A percentile compares a stretch with the other conserved stretches of the same genome.
phyloP scores from a whole-genome alignment of 2,113 vertebrate species.

The Ornithorhynchus anatinus region DNA sequence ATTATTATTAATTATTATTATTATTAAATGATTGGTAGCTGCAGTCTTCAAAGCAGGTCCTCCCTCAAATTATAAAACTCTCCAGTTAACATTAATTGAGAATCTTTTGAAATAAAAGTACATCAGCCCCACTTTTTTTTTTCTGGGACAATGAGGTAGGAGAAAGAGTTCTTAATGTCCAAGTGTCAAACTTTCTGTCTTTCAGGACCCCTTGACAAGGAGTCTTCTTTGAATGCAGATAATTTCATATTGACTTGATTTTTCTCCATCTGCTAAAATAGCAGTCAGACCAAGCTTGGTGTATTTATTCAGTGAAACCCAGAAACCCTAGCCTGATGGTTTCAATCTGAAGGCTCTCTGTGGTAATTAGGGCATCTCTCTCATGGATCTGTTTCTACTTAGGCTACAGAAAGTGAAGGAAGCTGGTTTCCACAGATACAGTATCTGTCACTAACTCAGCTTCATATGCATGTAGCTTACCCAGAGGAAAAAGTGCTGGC shows the following conservation, averaged over 20 bases:
- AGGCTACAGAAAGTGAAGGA: constrained; percentile 61
- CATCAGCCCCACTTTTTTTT: neutral
- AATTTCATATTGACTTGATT: constrained; percentile 44
- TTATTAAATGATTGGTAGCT: neutral
- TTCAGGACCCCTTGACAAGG: constrained; percentile 8
- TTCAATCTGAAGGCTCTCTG: constrained; percentile 69
- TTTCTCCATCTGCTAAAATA: constrained; percentile 59
- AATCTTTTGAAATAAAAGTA: no score
- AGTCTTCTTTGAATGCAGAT: constrained; percentile 33
- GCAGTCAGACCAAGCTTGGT: constrained; percentile 48
- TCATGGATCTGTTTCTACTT: constrained; percentile 65
- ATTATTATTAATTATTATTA: no score
- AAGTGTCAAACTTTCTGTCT: neutral
- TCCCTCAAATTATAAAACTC: no score
- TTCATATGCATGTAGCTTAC: constrained; percentile 37
- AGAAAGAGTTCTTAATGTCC: neutral
- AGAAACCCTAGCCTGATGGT: constrained; percentile 64
- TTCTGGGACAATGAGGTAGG: neutral
- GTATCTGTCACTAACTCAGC: constrained; percentile 41
- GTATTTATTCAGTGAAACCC: constrained; percentile 61
- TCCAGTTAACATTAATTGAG: no score
- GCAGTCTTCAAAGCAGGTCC: neutral
- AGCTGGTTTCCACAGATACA: constrained; percentile 50
- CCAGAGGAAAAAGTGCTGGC: constrained; percentile 28
- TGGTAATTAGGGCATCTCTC: constrained; percentile 61